Percentiles rank a stretch among this genome's conserved stretches.
phyloP scores from a whole-genome alignment of 2,113 vertebrate species.

The Desmodus rotundus region DNA sequence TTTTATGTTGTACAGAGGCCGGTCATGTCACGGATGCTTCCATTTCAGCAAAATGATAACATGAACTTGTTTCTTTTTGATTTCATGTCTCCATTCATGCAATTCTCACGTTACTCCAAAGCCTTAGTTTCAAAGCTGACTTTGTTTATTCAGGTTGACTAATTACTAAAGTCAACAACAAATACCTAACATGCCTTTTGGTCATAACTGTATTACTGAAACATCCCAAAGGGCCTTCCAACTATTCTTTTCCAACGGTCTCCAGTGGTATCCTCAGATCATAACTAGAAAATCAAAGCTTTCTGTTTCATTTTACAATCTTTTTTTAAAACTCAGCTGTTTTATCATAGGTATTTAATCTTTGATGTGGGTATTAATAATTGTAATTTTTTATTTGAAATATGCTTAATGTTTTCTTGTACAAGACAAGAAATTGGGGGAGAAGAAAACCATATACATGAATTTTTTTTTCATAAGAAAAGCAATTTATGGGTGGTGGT shows the following conservation, averaged over 20 bases:
- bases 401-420: neutral
- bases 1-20: neutral
- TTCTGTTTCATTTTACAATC: neutral
- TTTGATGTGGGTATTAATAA: neutral
- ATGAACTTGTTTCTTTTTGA: constrained; percentile 7
- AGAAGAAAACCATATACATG: neutral
- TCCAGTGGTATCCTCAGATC: neutral
- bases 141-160: neutral
- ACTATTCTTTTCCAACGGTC: neutral
- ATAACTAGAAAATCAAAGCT: neutral
- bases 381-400: constrained; percentile 5
- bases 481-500: neutral
- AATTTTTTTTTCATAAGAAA: neutral
- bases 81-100: rapidly evolving
- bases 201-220: neutral
- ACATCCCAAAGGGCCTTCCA: neutral
- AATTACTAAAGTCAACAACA: neutral
- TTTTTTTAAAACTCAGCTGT: neutral
- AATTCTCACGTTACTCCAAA: neutral
- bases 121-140: neutral
- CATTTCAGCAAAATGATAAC: neutral
- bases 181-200: neutral
- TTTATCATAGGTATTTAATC: neutral
- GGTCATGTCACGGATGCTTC: neutral
- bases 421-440: neutral